Evolutionary conservation across 2,797 vertebrate species (phyloP).

Genomic region (Anguilla anguilla): DNA sequence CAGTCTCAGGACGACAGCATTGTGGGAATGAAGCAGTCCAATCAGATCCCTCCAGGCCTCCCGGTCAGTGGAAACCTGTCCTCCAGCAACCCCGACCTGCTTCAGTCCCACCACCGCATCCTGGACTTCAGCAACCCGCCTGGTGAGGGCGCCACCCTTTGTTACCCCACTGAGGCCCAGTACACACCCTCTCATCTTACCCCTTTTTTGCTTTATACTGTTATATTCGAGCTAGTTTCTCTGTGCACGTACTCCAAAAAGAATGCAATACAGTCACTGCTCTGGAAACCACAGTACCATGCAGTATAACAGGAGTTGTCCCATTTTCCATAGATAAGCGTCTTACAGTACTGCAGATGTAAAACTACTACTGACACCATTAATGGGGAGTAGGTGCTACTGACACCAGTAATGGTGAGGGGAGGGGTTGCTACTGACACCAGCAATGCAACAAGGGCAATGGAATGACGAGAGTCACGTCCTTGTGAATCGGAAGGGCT

Average conservation of each 20-base stretch:
- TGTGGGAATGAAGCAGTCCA: slow-evolving; percentile 93
- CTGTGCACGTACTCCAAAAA: not conserved
- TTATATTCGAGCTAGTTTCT: no score
- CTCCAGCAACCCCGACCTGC: slow-evolving; percentile 94
- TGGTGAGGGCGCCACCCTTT: slow-evolving; percentile 70
- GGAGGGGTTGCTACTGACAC: not conserved
- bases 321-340: not conserved
- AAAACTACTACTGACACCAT: not conserved
- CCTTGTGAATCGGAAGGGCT: not conserved
- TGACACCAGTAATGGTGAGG: not conserved
- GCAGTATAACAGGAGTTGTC: not conserved
- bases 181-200: no score
- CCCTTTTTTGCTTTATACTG: not conserved
- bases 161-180: not conserved
- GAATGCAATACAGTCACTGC: not conserved
- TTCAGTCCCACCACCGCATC: slow-evolving; percentile 97
- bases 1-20: slow-evolving; percentile 99
- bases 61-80: slow-evolving; percentile 95
- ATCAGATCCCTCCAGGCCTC: slow-evolving; percentile 90
- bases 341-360: no score
- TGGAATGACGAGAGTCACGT: not conserved
- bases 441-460: not conserved
- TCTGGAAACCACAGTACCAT: not conserved
- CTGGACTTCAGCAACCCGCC: slow-evolving; percentile 96
- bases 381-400: not conserved